These are phyloP conservation scores for Tribolium freemani DNA, from an alignment of 2,888 invertebrate genomes.

Conservation along the genomic window DNA sequence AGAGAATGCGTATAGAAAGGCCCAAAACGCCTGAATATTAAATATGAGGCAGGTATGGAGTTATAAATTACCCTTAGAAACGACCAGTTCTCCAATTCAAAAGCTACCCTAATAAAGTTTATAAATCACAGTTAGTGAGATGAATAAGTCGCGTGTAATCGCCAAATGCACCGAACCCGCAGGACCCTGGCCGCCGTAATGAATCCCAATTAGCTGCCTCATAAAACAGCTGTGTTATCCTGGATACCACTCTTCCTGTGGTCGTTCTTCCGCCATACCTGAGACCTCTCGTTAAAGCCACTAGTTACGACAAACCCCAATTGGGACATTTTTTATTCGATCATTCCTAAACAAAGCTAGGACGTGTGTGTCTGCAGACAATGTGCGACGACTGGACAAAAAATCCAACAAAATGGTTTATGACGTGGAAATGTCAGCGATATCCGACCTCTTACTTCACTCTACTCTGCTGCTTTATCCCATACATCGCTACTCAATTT, in stretches of 20 bases:
- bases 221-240: conserved; percentile 58
- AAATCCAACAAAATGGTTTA: not conserved
- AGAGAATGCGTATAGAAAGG: conserved; percentile 1
- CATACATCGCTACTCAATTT: no score
- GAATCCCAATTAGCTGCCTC: conserved; percentile 64
- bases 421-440: not conserved
- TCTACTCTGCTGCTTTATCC: no score
- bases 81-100: conserved; percentile 51
- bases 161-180: conserved; percentile 60
- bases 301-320: conserved; percentile 8
- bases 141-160: conserved; percentile 63
- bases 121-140: conserved; percentile 64
- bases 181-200: conserved; percentile 61
- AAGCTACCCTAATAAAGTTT: conserved; percentile 60
- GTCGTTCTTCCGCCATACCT: conserved; percentile 32
- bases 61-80: conserved; percentile 44
- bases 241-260: conserved; percentile 41
- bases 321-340: conserved; percentile 33
- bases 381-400: not conserved
- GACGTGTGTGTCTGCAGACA: not conserved
- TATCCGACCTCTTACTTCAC: no score
- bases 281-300: conserved; percentile 38
- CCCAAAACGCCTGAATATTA: conserved; percentile 33
- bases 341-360: conserved; percentile 5
- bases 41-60: conserved; percentile 38